These are phyloP conservation scores for Alethe diademata DNA, from an alignment of 2,113 vertebrate species.

Conservation along the genomic window DNA sequence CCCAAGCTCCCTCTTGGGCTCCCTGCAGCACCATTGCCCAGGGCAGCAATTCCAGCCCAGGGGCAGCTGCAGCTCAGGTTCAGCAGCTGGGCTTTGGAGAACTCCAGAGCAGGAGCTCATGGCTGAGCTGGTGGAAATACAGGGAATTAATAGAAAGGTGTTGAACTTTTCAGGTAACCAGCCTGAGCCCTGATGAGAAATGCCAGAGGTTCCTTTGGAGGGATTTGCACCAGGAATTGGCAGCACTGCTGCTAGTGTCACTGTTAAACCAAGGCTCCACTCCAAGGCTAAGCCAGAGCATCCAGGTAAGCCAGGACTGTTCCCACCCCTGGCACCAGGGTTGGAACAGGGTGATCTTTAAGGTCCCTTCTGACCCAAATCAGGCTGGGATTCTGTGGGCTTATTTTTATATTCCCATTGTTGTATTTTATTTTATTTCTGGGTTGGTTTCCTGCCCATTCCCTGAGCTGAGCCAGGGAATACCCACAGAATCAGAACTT, in stretches of 20 bases:
- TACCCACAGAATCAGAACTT: neutral
- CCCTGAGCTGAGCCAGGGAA: neutral
- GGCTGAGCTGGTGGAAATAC: neutral
- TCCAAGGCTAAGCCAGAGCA: neutral
- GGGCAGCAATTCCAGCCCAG: neutral
- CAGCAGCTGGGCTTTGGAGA: neutral
- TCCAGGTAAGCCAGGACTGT: neutral
- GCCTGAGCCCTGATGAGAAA: neutral
- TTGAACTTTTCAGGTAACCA: neutral
- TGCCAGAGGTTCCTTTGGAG: neutral
- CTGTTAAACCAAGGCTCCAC: neutral
- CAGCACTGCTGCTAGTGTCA: neutral
- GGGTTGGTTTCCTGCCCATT: neutral
- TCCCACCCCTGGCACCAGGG: neutral
- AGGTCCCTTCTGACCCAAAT: neutral
- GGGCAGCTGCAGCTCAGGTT: neutral
- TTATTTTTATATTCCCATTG: neutral
- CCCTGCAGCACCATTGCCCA: neutral
- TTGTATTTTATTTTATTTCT: neutral
- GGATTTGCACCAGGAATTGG: fast-evolving
- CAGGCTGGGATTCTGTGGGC: neutral
- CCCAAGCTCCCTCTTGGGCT: neutral
- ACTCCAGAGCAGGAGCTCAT: neutral
- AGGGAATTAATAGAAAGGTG: fast-evolving
- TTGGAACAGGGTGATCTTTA: neutral